These are phyloP conservation scores for Drosophila simulans DNA, from an alignment of 1,140 invertebrate species.

Conservation along the genomic window DNA sequence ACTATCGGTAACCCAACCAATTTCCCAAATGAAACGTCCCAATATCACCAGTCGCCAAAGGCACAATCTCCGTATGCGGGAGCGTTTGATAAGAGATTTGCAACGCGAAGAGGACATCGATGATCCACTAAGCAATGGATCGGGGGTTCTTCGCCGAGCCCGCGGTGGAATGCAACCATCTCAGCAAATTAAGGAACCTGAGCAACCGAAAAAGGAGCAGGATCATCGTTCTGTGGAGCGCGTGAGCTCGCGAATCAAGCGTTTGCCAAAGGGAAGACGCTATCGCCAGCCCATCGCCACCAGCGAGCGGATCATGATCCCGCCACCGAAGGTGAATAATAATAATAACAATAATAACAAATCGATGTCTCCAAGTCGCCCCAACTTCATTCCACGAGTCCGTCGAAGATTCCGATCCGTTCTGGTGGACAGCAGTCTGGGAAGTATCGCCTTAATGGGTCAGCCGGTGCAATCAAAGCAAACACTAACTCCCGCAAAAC, in stretches of 20 bases:
- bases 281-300: background rate
- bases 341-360: background rate
- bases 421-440: conserved; percentile 51
- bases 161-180: background rate
- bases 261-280: background rate
- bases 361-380: background rate
- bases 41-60: background rate
- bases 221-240: conserved; percentile 11
- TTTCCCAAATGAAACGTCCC: background rate
- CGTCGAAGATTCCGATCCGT: background rate
- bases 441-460: conserved; percentile 43
- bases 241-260: conserved; percentile 8
- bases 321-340: background rate
- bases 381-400: background rate
- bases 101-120: conserved; percentile 53
- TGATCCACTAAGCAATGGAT: conserved; percentile 33
- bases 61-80: conserved; percentile 7
- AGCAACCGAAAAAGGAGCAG: background rate
- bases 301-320: background rate
- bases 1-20: background rate
- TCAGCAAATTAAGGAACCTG: background rate
- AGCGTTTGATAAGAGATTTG: conserved; percentile 20
- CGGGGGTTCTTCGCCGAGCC: background rate
- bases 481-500: conserved; percentile 46
- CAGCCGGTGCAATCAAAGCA: conserved; percentile 17